Evolutionary conservation across 2,888 invertebrate genomes (phyloP).

Genomic region (Itoplectis maculator): DNA sequence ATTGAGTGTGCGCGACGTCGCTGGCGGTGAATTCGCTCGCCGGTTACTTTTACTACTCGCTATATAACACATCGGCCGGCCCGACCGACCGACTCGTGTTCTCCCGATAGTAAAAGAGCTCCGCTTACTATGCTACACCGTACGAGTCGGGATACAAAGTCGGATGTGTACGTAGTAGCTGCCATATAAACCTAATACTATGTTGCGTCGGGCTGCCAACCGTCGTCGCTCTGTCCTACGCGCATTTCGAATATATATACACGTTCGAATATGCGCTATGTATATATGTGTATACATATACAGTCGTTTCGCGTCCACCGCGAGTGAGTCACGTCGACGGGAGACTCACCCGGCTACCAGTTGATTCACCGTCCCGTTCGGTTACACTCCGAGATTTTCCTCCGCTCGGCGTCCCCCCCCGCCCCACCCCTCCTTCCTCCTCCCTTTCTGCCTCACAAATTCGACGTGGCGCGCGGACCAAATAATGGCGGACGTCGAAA

Average conservation of each 20-base stretch:
- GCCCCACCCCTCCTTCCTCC: not conserved
- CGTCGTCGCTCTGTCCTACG: slow-evolving; percentile 4
- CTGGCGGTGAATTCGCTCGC: slow-evolving; percentile 10
- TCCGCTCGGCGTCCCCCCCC: not conserved
- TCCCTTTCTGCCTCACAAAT: not conserved
- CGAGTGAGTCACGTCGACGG: slow-evolving; percentile 43
- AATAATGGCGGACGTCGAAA: slow-evolving; percentile 2
- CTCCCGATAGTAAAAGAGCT: slow-evolving; percentile 32
- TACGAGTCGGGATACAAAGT: no score
- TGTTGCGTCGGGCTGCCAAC: slow-evolving; percentile 5
- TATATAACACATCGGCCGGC: not conserved
- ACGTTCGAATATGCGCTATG: no score
- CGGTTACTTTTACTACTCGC: slow-evolving; percentile 38
- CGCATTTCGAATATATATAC: slow-evolving; percentile 48
- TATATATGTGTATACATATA: no score
- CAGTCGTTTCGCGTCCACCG: slow-evolving; percentile 32
- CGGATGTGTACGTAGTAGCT: not conserved
- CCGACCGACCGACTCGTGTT: slow-evolving; percentile 14
- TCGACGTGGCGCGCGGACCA: not conserved
- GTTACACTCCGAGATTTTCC: slow-evolving; percentile 25
- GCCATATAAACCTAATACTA: slow-evolving; percentile 28
- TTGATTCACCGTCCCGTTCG: slow-evolving; percentile 34
- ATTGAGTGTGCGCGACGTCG: slow-evolving; percentile 49
- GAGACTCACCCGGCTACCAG: not conserved
- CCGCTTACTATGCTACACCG: not conserved